Base-by-base conservation (phyloP, 2,888 invertebrate genomes). In the Melanostoma scalare region DNA sequence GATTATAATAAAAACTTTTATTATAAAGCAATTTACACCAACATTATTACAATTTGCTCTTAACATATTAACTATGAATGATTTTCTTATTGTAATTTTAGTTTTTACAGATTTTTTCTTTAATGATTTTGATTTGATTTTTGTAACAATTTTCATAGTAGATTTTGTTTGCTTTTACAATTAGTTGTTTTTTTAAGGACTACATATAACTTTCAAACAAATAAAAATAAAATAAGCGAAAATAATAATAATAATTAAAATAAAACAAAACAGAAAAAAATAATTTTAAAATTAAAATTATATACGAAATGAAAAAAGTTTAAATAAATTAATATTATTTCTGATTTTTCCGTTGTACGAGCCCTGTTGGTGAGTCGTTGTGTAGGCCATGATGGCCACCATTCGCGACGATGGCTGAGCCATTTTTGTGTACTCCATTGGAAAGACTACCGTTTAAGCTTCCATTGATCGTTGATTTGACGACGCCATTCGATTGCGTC, bases 271-370 rank as follows among this genome's bases (percentile, higher is more conserved):
- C 73, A 74, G 60, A 50, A 67, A 72, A 72, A 75, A 79, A 74
- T 81, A 75, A 78, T 68, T 81, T 75, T 86, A 81, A 80, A 74
- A 80, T 76, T 74, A 79, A 76, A 85, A 71, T 81, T 85, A 73
- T 61, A 76, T 76, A 76, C 58, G 72, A 75, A 79, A 82, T 55
- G 30, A 31, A 61, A 65, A 42, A 50, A 74, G 50, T 72, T 44
- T 72, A 84, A 85, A 84, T 85, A 85, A 86, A 86, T 87, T 87
- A 88, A 89, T 90, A 90, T 91, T 91, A 91, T 90, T 91, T 91
- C 74, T 89, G 89, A 87, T 89, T 88, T 88, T 91, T 91, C 82
- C 91, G 88, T 86, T 91, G 90, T 72, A 89, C 90, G 86, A 91
- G 87, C 87, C 90, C 89, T 85, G 89, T 87, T 40, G 89, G 87